Percentiles rank a stretch among this genome's conserved stretches.
These are phyloP conservation scores for Bombus sibiricus DNA, from an alignment of 1,140 invertebrate species.

Conservation along the genomic window DNA sequence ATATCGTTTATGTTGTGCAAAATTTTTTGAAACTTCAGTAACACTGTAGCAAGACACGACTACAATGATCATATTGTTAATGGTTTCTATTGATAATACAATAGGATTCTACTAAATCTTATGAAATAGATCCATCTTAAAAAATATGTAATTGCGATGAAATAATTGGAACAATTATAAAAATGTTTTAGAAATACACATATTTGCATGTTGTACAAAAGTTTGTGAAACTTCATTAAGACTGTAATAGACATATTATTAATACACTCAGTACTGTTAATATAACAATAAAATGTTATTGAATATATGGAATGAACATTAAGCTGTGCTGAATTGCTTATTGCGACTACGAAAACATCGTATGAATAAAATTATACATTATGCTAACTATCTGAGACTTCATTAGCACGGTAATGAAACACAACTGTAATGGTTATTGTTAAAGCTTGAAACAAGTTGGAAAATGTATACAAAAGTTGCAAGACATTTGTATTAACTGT, in stretches of 20 bases:
- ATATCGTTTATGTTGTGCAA: too few species aligned
- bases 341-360: too few species aligned
- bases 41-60: too few species aligned
- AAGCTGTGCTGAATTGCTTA: too few species aligned
- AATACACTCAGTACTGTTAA: too few species aligned
- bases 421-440: background rate
- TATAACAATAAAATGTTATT: too few species aligned
- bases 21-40: too few species aligned
- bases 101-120: background rate
- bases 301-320: too few species aligned
- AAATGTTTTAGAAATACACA: background rate
- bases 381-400: background rate
- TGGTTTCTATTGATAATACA: background rate
- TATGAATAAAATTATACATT: too few species aligned
- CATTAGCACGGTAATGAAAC: background rate
- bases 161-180: background rate
- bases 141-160: too few species aligned
- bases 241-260: background rate
- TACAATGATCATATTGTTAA: too few species aligned
- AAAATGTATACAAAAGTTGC: background rate
- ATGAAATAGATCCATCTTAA: background rate
- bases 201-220: background rate
- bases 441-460: background rate
- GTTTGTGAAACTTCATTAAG: background rate
- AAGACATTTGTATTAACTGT: background rate